Conservation (phyloP, 2,888 invertebrate genomes). For the Drosophila acutilabella region DNA sequence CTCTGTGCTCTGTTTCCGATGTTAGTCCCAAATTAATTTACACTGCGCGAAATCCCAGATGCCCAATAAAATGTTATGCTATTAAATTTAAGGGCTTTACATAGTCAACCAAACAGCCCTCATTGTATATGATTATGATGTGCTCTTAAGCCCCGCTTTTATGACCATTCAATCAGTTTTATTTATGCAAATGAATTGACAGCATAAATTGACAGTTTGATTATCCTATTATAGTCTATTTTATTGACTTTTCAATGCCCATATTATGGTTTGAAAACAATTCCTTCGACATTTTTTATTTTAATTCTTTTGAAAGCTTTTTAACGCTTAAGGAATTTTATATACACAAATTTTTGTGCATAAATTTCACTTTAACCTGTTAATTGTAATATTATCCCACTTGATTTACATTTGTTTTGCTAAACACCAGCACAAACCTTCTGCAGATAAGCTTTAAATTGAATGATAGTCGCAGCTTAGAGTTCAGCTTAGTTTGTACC, state of each 20-base stretch:
- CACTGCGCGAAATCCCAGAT: slow-evolving; percentile 65
- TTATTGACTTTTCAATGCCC: slow-evolving; percentile 10
- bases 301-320: background rate
- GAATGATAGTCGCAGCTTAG: background rate
- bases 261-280: background rate
- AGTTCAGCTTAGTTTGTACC: background rate
- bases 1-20: slow-evolving; percentile 12
- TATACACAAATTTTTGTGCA: too few relatives aligned
- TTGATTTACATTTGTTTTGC: background rate
- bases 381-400: background rate
- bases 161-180: slow-evolving; percentile 65
- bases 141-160: slow-evolving; percentile 40
- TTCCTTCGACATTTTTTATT: background rate
- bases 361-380: background rate
- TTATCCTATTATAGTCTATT: slow-evolving; percentile 35
- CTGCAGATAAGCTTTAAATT: background rate
- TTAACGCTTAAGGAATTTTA: background rate
- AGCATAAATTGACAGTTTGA: slow-evolving; percentile 60
- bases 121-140: slow-evolving; percentile 44
- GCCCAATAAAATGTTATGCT: slow-evolving; percentile 58
- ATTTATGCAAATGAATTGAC: slow-evolving; percentile 70
- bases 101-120: slow-evolving; percentile 18
- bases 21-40: slow-evolving; percentile 67
- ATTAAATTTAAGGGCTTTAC: slow-evolving; percentile 48
- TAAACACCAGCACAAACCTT: slow-evolving; percentile 19